Percentiles rank a stretch among this genome's conserved stretches.
Evolutionary conservation across 1,140 invertebrate genomes (phyloP).

Genomic region (Drosophila serrata): DNA sequence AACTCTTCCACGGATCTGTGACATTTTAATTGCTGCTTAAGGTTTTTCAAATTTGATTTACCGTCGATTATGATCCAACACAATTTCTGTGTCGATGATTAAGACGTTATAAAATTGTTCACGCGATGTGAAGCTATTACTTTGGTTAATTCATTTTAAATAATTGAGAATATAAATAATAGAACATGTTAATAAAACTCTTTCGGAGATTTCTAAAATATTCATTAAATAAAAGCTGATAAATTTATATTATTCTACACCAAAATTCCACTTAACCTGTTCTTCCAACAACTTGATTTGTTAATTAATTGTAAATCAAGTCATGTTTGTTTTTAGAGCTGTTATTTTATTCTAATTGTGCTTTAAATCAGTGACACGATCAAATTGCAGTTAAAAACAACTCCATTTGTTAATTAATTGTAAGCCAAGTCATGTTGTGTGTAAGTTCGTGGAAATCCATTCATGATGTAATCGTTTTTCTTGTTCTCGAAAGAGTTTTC

Average conservation of each 20-base stretch:
- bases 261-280: background rate
- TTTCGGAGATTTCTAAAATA: too few relatives aligned
- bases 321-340: background rate
- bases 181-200: too few relatives aligned
- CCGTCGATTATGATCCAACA: slow-evolving; percentile 42
- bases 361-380: slow-evolving; percentile 26
- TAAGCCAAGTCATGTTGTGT: slow-evolving; percentile 26
- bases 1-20: slow-evolving; percentile 50
- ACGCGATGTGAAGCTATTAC: background rate
- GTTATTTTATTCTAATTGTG: slow-evolving; percentile 14
- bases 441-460: slow-evolving; percentile 8
- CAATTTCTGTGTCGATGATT: slow-evolving; percentile 12
- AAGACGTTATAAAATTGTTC: slow-evolving; percentile 1
- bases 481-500: background rate
- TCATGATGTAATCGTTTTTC: slow-evolving; percentile 4
- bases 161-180: too few relatives aligned
- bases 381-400: slow-evolving; percentile 8
- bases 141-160: background rate
- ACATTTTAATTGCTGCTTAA: slow-evolving; percentile 79
- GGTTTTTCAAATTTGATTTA: slow-evolving; percentile 75
- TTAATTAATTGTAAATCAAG: slow-evolving; percentile 4
- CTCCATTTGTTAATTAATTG: slow-evolving; percentile 35
- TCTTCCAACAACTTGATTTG: slow-evolving; percentile 2
- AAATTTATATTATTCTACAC: too few relatives aligned
- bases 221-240: background rate